phyloP scores from a whole-genome alignment of 2,113 vertebrate species.

The Hydropotes inermis region DNA sequence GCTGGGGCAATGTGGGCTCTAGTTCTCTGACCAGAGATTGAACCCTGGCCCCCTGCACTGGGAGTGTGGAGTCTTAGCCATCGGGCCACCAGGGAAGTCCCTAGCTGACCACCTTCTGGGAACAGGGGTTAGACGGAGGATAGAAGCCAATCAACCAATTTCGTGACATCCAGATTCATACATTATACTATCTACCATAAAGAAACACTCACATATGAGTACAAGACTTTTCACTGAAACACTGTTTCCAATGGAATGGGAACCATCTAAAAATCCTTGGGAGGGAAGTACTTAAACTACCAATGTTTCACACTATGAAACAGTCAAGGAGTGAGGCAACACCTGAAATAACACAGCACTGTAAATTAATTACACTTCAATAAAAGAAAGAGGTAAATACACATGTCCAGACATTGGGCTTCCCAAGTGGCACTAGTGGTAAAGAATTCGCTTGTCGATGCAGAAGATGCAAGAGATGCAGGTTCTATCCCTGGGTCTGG shows the following conservation, averaged over 20 bases:
- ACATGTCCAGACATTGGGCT: not conserved
- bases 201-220: not conserved
- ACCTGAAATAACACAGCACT: not conserved
- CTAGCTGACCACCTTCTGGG: not conserved
- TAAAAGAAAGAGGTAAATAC: not conserved
- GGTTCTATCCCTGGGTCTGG: not conserved
- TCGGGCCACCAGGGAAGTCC: not conserved
- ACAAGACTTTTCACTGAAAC: not conserved
- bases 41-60: not conserved
- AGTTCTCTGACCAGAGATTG: not conserved
- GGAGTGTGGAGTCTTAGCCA: not conserved
- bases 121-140: not conserved
- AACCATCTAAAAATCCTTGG: not conserved
- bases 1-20: not conserved
- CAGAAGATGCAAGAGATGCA: not conserved
- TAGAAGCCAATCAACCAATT: not conserved
- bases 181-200: not conserved
- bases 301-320: not conserved
- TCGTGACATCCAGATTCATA: not conserved
- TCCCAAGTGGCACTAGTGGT: not conserved
- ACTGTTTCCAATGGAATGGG: not conserved
- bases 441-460: not conserved
- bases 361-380: not conserved
- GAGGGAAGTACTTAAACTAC: not conserved
- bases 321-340: not conserved